phyloP scores from a whole-genome alignment of 35 echinoderm and acorn worm genomes.

The Ptychodera flava region DNA sequence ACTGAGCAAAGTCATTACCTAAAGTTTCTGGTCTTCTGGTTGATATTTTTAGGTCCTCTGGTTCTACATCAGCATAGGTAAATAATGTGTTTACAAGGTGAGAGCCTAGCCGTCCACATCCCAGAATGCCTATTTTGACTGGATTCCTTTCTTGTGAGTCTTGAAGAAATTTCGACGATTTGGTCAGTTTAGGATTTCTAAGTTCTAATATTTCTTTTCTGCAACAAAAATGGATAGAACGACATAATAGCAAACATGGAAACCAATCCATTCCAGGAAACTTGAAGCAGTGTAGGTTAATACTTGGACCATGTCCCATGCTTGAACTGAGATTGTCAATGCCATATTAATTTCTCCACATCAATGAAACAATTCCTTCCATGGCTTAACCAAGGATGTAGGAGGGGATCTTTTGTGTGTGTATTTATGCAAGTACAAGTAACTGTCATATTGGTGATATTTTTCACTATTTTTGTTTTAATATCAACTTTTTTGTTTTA shows the following conservation, averaged over 20 bases:
- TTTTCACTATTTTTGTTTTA: no score
- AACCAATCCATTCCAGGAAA: not conserved
- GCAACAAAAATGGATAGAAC: conserved; percentile 16
- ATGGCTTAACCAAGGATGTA: no score
- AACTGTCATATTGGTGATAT: no score
- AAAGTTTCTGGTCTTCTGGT: conserved; percentile 94
- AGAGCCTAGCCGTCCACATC: conserved; percentile 80
- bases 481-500: no score
- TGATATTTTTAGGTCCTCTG: conserved; percentile 66
- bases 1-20: conserved; percentile 39
- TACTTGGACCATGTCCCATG: no score
- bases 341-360: no score
- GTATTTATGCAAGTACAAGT: no score
- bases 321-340: no score
- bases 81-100: conserved; percentile 80
- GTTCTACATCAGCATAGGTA: conserved; percentile 84
- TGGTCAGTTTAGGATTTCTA: conserved; percentile 72
- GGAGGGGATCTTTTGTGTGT: no score
- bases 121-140: conserved; percentile 67
- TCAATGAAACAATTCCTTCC: no score
- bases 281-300: no score
- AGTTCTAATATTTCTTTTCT: conserved; percentile 85
- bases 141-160: conserved; percentile 82
- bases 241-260: not conserved
- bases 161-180: conserved; percentile 91